Conservation (phyloP, 2,888 invertebrate species). For the Listrodromus nycthemerus region DNA sequence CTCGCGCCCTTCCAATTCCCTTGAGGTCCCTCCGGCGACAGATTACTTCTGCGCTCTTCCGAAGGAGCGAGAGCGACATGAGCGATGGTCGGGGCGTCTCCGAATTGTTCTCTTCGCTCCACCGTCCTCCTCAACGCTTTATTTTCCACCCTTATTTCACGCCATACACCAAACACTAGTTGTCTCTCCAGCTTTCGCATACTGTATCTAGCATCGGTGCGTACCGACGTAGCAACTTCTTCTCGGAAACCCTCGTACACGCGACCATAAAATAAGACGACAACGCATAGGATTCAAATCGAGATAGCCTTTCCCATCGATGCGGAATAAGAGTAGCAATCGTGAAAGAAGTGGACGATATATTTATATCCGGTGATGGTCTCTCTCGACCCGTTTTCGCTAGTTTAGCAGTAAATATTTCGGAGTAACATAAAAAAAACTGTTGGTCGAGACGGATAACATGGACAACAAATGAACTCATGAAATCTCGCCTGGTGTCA, state of each 20-base stretch:
- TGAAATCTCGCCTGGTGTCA: constrained; percentile 9
- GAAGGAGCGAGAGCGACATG: constrained; percentile 55
- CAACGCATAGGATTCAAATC: constrained; percentile 55
- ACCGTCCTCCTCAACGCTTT: constrained; percentile 22
- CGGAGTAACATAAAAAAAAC: neutral
- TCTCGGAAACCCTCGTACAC: constrained; percentile 39
- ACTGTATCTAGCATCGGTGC: constrained; percentile 23
- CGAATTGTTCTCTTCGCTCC: constrained; percentile 54
- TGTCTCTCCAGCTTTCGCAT: constrained; percentile 33
- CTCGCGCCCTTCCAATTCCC: constrained; percentile 44
- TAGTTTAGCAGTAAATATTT: neutral
- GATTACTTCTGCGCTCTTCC: constrained; percentile 67
- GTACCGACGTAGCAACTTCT: constrained; percentile 63
- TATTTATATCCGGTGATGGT: neutral
- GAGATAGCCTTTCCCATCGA: constrained; percentile 35
- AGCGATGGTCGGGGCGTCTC: constrained; percentile 62
- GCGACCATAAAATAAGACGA: constrained; percentile 56
- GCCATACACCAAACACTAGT: constrained; percentile 3
- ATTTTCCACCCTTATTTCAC: constrained; percentile 32
- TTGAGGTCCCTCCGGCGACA: constrained; percentile 64
- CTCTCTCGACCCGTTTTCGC: neutral
- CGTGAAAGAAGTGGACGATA: neutral
- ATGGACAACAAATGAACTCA: neutral
- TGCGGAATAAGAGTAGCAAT: neutral
- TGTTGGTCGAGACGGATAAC: neutral